Percentiles rank a stretch among this genome's conserved stretches.
These are phyloP conservation scores for Coracopsis vasa DNA, from an alignment of 2,113 vertebrate genomes.

Conservation along the genomic window DNA sequence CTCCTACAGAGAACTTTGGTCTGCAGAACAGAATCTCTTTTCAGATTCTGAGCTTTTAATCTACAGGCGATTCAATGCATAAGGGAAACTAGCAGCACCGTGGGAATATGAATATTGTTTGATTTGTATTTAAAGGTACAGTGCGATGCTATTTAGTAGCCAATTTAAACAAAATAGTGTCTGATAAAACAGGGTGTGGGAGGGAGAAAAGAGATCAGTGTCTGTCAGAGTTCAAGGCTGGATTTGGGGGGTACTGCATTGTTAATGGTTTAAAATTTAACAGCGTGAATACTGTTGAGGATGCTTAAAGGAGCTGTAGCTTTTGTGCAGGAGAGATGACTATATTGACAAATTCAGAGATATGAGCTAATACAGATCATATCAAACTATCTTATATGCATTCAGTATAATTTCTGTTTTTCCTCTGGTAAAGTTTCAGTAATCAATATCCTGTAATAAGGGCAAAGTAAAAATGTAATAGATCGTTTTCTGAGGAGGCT, in stretches of 20 bases:
- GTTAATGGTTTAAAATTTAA: constrained; percentile 41
- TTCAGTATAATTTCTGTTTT: background rate
- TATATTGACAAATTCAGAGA: background rate
- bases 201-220: background rate
- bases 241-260: constrained; percentile 19
- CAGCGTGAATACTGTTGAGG: background rate
- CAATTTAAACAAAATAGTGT: constrained; percentile 40
- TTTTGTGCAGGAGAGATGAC: background rate
- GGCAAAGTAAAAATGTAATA: background rate
- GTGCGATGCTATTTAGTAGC: constrained; percentile 51
- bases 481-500: background rate
- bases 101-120: constrained; percentile 69
- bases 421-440: constrained; percentile 14
- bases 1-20: constrained; percentile 72
- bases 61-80: constrained; percentile 57
- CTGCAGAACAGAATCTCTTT: constrained; percentile 65
- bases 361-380: background rate
- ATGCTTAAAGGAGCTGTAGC: constrained; percentile 33
- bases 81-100: constrained; percentile 61
- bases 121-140: constrained; percentile 70
- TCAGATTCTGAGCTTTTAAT: constrained; percentile 67
- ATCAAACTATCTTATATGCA: background rate
- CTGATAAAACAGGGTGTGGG: constrained; percentile 40
- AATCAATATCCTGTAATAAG: background rate
- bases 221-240: constrained; percentile 31